These are phyloP conservation scores for Oceanodroma leucorhoa DNA, from an alignment of 2,797 vertebrate species.

Conservation along the genomic window DNA sequence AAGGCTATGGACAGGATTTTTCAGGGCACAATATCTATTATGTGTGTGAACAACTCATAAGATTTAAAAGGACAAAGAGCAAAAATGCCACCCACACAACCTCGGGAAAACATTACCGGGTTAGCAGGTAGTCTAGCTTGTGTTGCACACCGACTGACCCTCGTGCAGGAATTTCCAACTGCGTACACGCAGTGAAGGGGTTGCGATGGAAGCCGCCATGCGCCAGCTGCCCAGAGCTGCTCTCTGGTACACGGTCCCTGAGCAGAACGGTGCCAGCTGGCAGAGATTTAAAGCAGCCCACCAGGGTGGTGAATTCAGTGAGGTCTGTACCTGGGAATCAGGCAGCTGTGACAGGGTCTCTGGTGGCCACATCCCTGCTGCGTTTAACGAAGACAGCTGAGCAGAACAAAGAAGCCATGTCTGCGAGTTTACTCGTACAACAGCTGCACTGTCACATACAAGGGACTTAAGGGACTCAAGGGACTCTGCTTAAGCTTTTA, in stretches of 20 bases:
- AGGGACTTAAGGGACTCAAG: neutral
- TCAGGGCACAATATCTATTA: neutral
- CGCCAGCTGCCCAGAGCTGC: neutral
- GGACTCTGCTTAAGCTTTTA: neutral
- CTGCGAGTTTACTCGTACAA: neutral
- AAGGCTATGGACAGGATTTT: neutral
- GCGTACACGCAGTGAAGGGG: neutral
- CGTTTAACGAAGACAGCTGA: neutral
- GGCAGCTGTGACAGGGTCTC: neutral
- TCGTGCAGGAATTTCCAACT: neutral
- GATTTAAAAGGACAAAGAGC: neutral
- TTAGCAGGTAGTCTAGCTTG: neutral
- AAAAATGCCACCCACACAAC: neutral
- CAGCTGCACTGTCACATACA: neutral
- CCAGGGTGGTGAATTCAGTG: neutral
- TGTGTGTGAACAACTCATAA: neutral
- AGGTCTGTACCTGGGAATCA: neutral
- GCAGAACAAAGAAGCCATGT: neutral
- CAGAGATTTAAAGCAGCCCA: neutral
- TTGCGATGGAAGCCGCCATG: fast-evolving
- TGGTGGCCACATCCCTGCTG: neutral
- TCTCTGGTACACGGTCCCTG: neutral
- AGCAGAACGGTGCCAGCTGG: neutral
- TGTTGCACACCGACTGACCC: no score
- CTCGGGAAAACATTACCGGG: neutral